Percentiles rank a stretch among this genome's conserved stretches.
Evolutionary conservation across 2,888 invertebrate species (phyloP).

Genomic region (Ctenicera cuprea): DNA sequence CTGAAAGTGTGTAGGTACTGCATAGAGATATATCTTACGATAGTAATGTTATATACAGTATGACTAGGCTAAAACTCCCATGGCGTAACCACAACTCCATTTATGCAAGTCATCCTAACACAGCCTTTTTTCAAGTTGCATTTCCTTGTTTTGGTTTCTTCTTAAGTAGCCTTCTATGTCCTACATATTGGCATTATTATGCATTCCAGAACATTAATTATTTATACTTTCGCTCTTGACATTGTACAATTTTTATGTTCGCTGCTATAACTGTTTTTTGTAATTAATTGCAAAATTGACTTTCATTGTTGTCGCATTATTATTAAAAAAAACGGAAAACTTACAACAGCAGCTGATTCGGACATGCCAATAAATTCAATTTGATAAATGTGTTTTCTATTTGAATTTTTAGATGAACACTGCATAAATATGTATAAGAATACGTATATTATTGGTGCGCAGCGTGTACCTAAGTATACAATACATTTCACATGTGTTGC

Average conservation of each 20-base stretch:
- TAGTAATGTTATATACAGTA: slow-evolving; percentile 13
- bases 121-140: slow-evolving; percentile 42
- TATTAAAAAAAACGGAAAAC: no score
- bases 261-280: no score
- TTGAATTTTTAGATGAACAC: neutral
- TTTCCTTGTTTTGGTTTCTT: slow-evolving; percentile 51
- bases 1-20: neutral
- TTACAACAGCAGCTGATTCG: no score
- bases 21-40: slow-evolving; percentile 1
- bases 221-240: slow-evolving; percentile 8
- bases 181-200: slow-evolving; percentile 23
- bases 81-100: slow-evolving; percentile 33
- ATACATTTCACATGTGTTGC: slow-evolving; percentile 34
- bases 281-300: no score
- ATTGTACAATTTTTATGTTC: neutral
- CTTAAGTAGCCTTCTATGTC: slow-evolving; percentile 50
- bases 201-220: slow-evolving; percentile 22
- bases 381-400: neutral
- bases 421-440: slow-evolving; percentile 3
- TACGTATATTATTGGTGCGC: neutral
- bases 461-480: neutral
- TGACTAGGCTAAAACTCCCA: slow-evolving; percentile 40
- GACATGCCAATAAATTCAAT: neutral
- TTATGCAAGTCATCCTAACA: slow-evolving; percentile 54
- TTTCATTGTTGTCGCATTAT: no score